A percentile compares a stretch with the other conserved stretches of the same genome.
Evolutionary conservation across 2,113 vertebrate genomes (phyloP).

Genomic region (Xiphophorus hellerii): DNA sequence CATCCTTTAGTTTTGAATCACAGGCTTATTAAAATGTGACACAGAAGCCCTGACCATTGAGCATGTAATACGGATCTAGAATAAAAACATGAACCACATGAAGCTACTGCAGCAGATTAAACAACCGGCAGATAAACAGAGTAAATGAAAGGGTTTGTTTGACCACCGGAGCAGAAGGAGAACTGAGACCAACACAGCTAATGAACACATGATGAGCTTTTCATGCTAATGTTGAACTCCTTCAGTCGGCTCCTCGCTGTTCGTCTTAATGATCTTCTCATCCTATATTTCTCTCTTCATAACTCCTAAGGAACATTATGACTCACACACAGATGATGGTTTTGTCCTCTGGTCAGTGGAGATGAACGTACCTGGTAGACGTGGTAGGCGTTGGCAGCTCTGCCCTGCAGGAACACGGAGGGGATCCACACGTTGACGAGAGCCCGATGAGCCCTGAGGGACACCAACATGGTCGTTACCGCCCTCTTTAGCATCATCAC

Average conservation of each 20-base stretch:
- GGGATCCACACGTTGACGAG: slow-evolving; percentile 99
- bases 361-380: slow-evolving; percentile 89
- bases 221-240: slow-evolving; percentile 27
- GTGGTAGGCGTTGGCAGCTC: slow-evolving; percentile 95
- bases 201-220: slow-evolving; percentile 31
- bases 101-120: no score
- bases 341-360: not conserved
- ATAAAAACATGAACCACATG: no score
- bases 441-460: slow-evolving; percentile 90
- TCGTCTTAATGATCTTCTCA: slow-evolving; percentile 14
- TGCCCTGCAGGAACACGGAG: slow-evolving; percentile 95
- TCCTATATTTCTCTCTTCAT: not conserved
- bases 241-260: slow-evolving; percentile 14
- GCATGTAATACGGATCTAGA: no score
- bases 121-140: not conserved
- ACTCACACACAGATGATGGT: not conserved
- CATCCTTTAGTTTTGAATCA: no score
- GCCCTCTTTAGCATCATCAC: slow-evolving; percentile 30
- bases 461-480: slow-evolving; percentile 47
- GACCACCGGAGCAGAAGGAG: not conserved
- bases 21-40: no score
- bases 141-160: not conserved
- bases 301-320: slow-evolving; percentile 8
- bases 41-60: no score
- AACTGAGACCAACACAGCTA: slow-evolving; percentile 4